Evolutionary conservation across 2,113 vertebrate species (phyloP).

Genomic region (Brachypodius melanocephalos): DNA sequence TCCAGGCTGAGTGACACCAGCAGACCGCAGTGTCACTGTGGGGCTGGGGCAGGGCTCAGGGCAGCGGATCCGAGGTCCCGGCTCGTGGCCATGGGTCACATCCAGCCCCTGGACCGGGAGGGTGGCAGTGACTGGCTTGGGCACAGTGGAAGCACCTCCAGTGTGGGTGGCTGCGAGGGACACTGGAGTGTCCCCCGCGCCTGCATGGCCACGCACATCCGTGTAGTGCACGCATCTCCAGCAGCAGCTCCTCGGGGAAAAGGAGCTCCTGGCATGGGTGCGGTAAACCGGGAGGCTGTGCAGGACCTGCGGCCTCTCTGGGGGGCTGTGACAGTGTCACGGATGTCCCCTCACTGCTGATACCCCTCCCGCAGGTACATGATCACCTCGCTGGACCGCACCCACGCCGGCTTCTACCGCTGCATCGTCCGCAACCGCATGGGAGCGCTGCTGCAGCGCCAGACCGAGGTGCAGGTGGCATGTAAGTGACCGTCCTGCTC

Average conservation of each 20-base stretch:
- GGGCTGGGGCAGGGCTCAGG: not conserved
- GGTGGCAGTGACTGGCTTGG: rapidly evolving
- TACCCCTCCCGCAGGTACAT: slow-evolving; percentile 79
- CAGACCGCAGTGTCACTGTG: rapidly evolving
- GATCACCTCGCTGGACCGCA: slow-evolving; percentile 92
- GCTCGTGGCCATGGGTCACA: rapidly evolving
- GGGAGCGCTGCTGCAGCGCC: slow-evolving; percentile 91
- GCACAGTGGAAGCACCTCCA: too few relatives aligned
- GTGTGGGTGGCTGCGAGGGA: rapidly evolving
- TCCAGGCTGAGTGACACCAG: not conserved
- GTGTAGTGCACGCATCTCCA: rapidly evolving
- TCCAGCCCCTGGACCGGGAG: rapidly evolving
- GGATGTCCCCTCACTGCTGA: not conserved
- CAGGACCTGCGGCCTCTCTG: not conserved
- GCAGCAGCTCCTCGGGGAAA: not conserved
- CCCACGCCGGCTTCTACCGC: slow-evolving; percentile 93
- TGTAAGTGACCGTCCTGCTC: slow-evolving; percentile 80
- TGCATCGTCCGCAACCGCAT: slow-evolving; percentile 95
- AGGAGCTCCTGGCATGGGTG: not conserved
- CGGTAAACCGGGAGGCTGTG: rapidly evolving
- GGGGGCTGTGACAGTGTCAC: rapidly evolving
- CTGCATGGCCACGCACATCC: rapidly evolving
- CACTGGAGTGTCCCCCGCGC: not conserved
- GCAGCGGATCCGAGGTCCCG: not conserved
- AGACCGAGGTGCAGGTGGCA: slow-evolving; percentile 95